Conservation (phyloP, 2,797 vertebrate genomes). For the Lophius americanus region DNA sequence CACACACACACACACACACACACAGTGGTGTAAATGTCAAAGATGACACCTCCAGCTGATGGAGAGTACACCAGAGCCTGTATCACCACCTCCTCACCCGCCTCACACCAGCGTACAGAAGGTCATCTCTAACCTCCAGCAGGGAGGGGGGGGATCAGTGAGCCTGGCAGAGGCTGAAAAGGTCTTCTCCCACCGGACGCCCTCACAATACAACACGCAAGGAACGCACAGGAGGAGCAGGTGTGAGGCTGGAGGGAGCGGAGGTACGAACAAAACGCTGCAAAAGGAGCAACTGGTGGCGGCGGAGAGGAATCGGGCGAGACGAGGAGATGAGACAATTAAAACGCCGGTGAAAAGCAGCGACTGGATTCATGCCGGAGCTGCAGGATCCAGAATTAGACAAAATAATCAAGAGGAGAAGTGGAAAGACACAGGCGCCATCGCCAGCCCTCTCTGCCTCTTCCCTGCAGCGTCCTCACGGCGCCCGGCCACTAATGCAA, state of each 20-base stretch:
- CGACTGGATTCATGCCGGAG: too few species aligned
- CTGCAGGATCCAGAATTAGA: too few species aligned
- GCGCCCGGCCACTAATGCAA: slow-evolving; percentile 40
- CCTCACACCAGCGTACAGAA: slow-evolving; percentile 30
- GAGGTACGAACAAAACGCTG: not conserved
- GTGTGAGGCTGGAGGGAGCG: not conserved
- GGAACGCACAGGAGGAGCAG: not conserved
- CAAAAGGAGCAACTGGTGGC: not conserved
- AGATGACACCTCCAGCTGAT: slow-evolving; percentile 50
- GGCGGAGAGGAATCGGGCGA: too few species aligned
- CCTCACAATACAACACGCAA: not conserved
- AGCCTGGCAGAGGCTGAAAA: slow-evolving; percentile 49
- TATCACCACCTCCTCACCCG: slow-evolving; percentile 1
- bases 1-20: not conserved
- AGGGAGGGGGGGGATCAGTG: slow-evolving; percentile 22
- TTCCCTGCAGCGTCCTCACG: slow-evolving; percentile 38
- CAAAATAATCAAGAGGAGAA: too few species aligned
- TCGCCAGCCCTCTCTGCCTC: not conserved
- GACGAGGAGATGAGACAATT: too few species aligned
- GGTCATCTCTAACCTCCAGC: slow-evolving; percentile 63
- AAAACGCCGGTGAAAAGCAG: too few species aligned
- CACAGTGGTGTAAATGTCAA: slow-evolving; percentile 41
- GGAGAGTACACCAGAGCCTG: slow-evolving; percentile 26
- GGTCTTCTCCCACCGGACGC: slow-evolving; percentile 40
- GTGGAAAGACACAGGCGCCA: too few species aligned